Conservation (phyloP, 2,888 invertebrate species). For the Cynaeus angustus region DNA sequence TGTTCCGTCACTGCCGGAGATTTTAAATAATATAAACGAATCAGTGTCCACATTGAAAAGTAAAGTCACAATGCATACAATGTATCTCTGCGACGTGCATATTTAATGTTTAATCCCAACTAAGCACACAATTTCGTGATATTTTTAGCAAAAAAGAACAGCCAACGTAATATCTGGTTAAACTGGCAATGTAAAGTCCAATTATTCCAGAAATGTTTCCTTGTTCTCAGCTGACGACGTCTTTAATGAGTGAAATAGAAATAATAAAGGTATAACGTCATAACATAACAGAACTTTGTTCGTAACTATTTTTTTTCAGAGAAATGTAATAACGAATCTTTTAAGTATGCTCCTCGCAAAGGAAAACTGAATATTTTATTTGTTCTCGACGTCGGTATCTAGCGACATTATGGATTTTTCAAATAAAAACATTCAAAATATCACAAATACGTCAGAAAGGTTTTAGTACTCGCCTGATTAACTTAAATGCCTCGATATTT, state of each 20-base stretch:
- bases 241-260: constrained; percentile 28
- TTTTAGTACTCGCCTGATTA: constrained; percentile 45
- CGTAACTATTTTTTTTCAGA: constrained; percentile 20
- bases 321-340: constrained; percentile 34
- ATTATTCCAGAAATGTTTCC: constrained; percentile 42
- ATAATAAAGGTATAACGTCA: constrained; percentile 19
- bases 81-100: constrained; percentile 25
- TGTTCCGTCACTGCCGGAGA: constrained; percentile 4
- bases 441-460: constrained; percentile 40
- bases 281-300: constrained; percentile 30
- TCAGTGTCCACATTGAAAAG: constrained; percentile 24
- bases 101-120: constrained; percentile 31
- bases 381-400: constrained; percentile 10
- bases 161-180: constrained; percentile 29
- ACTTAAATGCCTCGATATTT: constrained; percentile 54
- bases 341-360: constrained; percentile 24
- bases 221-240: constrained; percentile 28
- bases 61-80: constrained; percentile 20
- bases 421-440: constrained; percentile 26
- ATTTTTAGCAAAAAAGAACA: constrained; percentile 32
- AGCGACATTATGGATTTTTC: constrained; percentile 21
- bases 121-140: constrained; percentile 30
- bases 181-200: constrained; percentile 33
- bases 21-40: constrained; percentile 9
- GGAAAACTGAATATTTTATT: constrained; percentile 30